A percentile compares a stretch with the other conserved stretches of the same genome.
These are phyloP conservation scores for Agriopis aurantiaria DNA, from an alignment of 2,888 invertebrate species.

Conservation along the genomic window DNA sequence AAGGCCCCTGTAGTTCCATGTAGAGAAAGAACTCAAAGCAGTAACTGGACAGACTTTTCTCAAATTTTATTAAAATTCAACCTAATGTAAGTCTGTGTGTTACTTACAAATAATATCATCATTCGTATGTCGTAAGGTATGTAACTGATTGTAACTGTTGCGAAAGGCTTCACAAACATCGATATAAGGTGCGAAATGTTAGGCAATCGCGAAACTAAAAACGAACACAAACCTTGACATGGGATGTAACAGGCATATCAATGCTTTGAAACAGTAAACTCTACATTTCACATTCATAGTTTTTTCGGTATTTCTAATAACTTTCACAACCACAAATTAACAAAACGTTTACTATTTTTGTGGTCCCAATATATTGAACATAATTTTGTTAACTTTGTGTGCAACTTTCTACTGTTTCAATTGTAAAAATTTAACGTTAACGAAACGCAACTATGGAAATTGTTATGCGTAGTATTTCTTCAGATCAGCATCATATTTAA, in stretches of 20 bases:
- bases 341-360: neutral
- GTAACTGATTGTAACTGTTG: too few species aligned
- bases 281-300: conserved; percentile 36
- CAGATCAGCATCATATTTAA: neutral
- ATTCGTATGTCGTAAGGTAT: too few species aligned
- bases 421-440: neutral
- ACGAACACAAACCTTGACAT: conserved; percentile 49
- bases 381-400: neutral
- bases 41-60: too few species aligned
- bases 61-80: too few species aligned
- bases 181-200: conserved; percentile 3
- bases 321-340: neutral
- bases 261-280: conserved; percentile 47
- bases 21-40: too few species aligned
- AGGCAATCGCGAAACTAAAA: conserved; percentile 2
- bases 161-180: neutral
- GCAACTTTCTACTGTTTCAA: neutral
- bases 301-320: neutral
- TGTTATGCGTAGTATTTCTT: neutral
- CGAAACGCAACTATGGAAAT: neutral
- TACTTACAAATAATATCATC: too few species aligned
- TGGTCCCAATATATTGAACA: neutral
- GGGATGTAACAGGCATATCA: conserved; percentile 53
- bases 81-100: too few species aligned
- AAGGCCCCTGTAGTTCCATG: too few species aligned